These are phyloP conservation scores for Diglossa brunneiventris DNA, from an alignment of 2,113 vertebrate genomes.

Conservation along the genomic window DNA sequence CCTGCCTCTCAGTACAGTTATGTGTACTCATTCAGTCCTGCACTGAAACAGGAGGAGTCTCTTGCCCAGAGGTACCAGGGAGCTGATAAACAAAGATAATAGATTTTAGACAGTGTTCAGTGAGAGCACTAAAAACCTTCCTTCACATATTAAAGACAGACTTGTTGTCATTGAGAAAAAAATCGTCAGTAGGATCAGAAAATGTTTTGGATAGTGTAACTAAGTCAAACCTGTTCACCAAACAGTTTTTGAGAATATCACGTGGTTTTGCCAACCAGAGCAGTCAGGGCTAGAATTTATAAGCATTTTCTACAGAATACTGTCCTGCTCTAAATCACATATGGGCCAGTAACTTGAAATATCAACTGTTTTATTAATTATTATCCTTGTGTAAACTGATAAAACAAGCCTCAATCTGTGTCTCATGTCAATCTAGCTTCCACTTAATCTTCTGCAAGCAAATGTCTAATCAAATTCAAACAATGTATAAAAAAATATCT, in stretches of 20 bases:
- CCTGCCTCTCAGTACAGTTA: neutral
- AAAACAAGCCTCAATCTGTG: neutral
- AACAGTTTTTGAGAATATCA: neutral
- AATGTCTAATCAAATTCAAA: neutral
- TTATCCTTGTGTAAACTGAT: neutral
- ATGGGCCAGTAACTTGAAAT: neutral
- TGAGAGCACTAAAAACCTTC: neutral
- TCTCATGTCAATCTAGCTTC: neutral
- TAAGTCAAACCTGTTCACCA: neutral
- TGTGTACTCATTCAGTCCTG: neutral
- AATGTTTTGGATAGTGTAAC: neutral
- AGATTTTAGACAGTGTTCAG: neutral
- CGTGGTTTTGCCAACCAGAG: neutral
- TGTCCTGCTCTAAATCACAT: neutral
- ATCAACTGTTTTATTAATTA: neutral
- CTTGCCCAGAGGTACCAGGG: neutral
- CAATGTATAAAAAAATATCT: neutral
- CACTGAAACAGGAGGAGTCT: neutral
- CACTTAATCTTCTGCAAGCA: neutral
- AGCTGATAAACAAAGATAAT: neutral
- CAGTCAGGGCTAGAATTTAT: neutral
- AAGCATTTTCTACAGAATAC: neutral
- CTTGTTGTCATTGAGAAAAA: neutral
- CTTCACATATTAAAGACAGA: neutral
- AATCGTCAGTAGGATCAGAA: neutral